Evolutionary conservation across 2,113 vertebrate genomes (phyloP).

Genomic region (Corythornis madagascariensis): DNA sequence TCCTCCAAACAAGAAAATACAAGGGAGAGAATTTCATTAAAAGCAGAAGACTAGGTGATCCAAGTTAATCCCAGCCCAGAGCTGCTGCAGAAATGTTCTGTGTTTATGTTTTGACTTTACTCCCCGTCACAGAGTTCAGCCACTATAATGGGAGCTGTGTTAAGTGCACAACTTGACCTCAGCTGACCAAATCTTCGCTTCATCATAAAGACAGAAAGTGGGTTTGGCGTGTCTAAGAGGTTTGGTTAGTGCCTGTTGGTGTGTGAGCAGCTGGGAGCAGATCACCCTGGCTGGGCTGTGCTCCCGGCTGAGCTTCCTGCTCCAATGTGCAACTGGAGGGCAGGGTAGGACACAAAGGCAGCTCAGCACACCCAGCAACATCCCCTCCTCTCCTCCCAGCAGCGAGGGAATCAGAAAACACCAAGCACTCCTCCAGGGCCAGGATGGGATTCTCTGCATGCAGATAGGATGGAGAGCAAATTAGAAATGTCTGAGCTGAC

Average conservation of each 20-base stretch:
- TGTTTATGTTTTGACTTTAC: slow-evolving; percentile 74
- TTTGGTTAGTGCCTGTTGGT: slow-evolving; percentile 52
- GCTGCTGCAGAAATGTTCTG: slow-evolving; percentile 76
- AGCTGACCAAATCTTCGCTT: slow-evolving; percentile 73
- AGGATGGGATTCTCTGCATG: not conserved
- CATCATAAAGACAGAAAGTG: slow-evolving; percentile 67
- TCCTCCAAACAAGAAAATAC: slow-evolving; percentile 84
- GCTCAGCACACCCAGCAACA: not conserved
- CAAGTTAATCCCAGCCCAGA: slow-evolving; percentile 84
- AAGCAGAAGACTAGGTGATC: slow-evolving; percentile 86
- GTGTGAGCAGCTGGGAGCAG: slow-evolving; percentile 43
- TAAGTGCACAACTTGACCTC: slow-evolving; percentile 72
- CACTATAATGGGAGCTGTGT: slow-evolving; percentile 62
- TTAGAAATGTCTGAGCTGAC: not conserved
- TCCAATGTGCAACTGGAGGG: not conserved
- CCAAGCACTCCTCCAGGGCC: not conserved
- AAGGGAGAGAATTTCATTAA: slow-evolving; percentile 88
- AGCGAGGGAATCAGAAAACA: not conserved
- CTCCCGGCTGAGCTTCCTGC: slow-evolving; percentile 32
- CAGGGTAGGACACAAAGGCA: not conserved
- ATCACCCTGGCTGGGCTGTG: slow-evolving; percentile 46
- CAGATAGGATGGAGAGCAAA: not conserved
- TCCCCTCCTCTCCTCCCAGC: not conserved
- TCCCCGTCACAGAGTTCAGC: slow-evolving; percentile 73
- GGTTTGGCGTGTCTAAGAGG: slow-evolving; percentile 62